Evolutionary conservation across 1,140 invertebrate genomes (phyloP), one percentile per base, ranked within the genome.

Genomic region (Apocrypta bakeri): DNA sequence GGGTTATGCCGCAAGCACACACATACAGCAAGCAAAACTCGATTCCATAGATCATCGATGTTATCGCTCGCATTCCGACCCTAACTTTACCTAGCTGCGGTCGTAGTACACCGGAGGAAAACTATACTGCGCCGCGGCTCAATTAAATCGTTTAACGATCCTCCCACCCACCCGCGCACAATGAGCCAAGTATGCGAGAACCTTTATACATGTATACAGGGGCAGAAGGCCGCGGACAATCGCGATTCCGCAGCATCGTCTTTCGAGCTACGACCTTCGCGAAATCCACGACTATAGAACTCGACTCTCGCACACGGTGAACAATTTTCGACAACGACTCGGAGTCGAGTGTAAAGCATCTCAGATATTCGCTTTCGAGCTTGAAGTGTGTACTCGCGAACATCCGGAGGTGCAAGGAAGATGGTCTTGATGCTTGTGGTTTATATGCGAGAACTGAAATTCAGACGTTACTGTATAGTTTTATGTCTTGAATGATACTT

Each of bases 71-170:
- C 27, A 42, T 37, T 71, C 29, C 24, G 14, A 25, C 21, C 9
- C 73, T 14, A 79, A 68, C 33, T 78, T 78, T 17, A 17, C 42
- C 12, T n/a, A 12, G 12, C 29, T 17, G 29, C 24, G n/a, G 71
- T 24, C 9, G 61, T 21, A 25, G 29, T 31, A 69, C 14, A 69
- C 25, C 14, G 61, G 11, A 25, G n/a, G 48, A 56, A 56, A 56
- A 56, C 48, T 56, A 56, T 1, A 29, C 2, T 4, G 48, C 40
- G 24, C 6, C 31, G n/a, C 63, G 76, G 63, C 33, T 83, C 81
- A 78, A 83, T 83, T 83, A 79, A 79, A 83, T 79, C 81, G 69
- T 83, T 82, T 83, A 83, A 79, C 81, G 76, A 79, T 74, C 27
- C 25, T 61, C n/a, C 17, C 48, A 17, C 42, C 40, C 8, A 37